These are phyloP conservation scores for Lethocerus indicus DNA, from an alignment of 1,140 invertebrate genomes.

Conservation along the genomic window DNA sequence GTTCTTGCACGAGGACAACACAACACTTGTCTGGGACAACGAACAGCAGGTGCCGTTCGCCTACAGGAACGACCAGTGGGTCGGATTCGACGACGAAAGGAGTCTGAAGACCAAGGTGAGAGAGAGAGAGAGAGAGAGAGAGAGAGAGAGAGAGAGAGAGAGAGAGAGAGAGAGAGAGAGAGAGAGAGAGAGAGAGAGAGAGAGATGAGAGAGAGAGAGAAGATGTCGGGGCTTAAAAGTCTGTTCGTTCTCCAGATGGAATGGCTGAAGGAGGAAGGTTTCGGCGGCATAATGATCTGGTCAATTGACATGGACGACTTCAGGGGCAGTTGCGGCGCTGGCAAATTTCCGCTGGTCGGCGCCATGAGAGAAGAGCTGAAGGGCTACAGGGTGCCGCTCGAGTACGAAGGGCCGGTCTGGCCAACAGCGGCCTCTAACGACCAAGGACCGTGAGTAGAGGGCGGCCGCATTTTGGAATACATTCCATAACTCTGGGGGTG, in stretches of 20 bases:
- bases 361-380: slow-evolving; percentile 72
- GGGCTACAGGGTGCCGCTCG: slow-evolving; percentile 66
- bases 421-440: slow-evolving; percentile 52
- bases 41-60: slow-evolving; percentile 91
- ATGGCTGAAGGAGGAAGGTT: slow-evolving; percentile 85
- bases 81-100: slow-evolving; percentile 88
- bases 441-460: slow-evolving; percentile 63
- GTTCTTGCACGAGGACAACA: slow-evolving; percentile 78
- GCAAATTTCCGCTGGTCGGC: slow-evolving; percentile 76
- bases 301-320: slow-evolving; percentile 94
- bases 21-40: slow-evolving; percentile 89
- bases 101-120: slow-evolving; percentile 80
- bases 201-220: too few relatives aligned
- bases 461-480: too few relatives aligned
- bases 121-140: neutral
- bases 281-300: slow-evolving; percentile 96
- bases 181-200: too few relatives aligned
- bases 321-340: slow-evolving; percentile 69
- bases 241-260: slow-evolving; percentile 45
- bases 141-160: too few relatives aligned
- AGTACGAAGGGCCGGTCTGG: slow-evolving; percentile 69
- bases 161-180: too few relatives aligned
- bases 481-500: too few relatives aligned
- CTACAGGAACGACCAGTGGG: slow-evolving; percentile 82
- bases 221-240: too few relatives aligned